Percentiles rank a stretch among this genome's conserved stretches.
phyloP scores from a whole-genome alignment of 2,888 invertebrate species.

The Ceraclea dissimilis region DNA sequence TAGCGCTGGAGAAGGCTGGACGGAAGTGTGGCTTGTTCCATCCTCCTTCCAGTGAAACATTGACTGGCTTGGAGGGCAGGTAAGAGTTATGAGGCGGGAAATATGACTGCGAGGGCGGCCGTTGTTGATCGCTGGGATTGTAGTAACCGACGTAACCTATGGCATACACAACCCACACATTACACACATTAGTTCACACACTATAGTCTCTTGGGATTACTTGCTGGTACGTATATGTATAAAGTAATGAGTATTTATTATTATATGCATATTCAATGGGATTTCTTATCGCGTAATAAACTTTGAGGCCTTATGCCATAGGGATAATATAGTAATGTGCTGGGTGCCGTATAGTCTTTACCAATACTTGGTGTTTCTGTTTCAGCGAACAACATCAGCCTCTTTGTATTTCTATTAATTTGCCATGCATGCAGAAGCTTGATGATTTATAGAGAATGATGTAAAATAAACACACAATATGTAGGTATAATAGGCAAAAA shows the following conservation, averaged over 20 bases:
- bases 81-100: constrained; percentile 28
- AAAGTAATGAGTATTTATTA: no score
- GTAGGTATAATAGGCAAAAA: no score
- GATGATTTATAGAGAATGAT: no score
- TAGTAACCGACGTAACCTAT: constrained; percentile 25
- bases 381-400: background rate
- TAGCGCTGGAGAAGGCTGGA: constrained; percentile 31
- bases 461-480: no score
- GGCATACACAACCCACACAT: constrained; percentile 9
- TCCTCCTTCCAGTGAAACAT: constrained; percentile 28
- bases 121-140: constrained; percentile 22
- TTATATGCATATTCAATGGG: background rate
- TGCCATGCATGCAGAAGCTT: no score
- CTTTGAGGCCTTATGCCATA: background rate
- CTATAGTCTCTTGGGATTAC: no score
- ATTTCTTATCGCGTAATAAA: background rate
- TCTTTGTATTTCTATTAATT: no score
- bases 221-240: no score
- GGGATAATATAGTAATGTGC: background rate
- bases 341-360: background rate
- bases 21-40: constrained; percentile 27
- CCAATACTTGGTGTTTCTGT: background rate
- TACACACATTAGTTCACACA: no score
- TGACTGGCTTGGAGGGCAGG: constrained; percentile 26
- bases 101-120: constrained; percentile 17